A percentile compares a stretch with the other conserved stretches of the same genome.
phyloP scores from a whole-genome alignment of 2,113 vertebrate species.

The Poeciliopsis retropinna region DNA sequence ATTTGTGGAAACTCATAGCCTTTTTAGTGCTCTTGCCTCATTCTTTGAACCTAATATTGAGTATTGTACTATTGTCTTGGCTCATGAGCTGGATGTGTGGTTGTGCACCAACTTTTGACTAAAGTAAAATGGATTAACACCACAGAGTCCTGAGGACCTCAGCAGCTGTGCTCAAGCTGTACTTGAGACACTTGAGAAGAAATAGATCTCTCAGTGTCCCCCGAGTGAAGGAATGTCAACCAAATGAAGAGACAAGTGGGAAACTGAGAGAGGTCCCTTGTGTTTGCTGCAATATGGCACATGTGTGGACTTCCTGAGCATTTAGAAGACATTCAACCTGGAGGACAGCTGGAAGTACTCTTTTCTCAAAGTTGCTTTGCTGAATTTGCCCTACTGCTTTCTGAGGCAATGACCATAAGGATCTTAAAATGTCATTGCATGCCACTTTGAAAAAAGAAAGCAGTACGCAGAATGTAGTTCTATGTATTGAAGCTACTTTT shows the following conservation, averaged over 20 bases:
- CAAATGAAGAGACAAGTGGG: constrained; percentile 6
- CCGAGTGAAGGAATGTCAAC: constrained; percentile 25
- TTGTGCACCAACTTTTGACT: not conserved
- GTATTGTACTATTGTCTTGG: not conserved
- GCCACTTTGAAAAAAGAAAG: not conserved
- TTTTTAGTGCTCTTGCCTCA: not conserved
- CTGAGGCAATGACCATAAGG: not conserved
- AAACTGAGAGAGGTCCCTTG: constrained; percentile 15
- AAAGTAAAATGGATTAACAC: constrained; percentile 4
- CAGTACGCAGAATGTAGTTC: not conserved
- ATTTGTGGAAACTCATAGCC: not conserved
- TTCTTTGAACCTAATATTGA: not conserved
- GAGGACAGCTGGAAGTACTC: constrained; percentile 12
- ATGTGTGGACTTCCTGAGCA: constrained; percentile 41
- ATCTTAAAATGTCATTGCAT: not conserved
- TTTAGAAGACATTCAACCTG: constrained; percentile 5
- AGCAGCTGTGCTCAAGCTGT: constrained; percentile 27
- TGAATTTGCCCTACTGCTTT: constrained; percentile 5
- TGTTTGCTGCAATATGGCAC: constrained; percentile 8
- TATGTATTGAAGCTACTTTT: not conserved
- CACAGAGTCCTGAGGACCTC: not conserved
- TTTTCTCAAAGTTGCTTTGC: constrained; percentile 5
- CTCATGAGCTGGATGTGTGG: not conserved
- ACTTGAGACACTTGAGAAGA: not conserved
- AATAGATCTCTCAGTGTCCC: constrained; percentile 17